phyloP scores from a whole-genome alignment of 2,113 vertebrate genomes.

The Crotalus helleri region DNA sequence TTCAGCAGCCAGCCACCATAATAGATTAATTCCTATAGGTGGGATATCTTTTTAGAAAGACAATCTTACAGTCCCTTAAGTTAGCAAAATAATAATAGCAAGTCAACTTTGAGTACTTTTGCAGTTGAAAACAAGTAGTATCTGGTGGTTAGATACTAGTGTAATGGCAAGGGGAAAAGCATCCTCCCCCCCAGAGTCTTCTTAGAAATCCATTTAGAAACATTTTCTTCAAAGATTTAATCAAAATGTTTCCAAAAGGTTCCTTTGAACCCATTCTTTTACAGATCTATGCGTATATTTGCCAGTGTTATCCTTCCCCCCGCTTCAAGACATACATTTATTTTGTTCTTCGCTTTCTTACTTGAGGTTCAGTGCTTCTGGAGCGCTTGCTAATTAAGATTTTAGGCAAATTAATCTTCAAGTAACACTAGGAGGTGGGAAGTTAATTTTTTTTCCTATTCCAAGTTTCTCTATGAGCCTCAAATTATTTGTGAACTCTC shows the following conservation, averaged over 20 bases:
- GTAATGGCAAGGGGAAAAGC: background rate
- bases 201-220: background rate
- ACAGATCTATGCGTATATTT: fast-evolving
- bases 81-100: background rate
- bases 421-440: conserved; percentile 39
- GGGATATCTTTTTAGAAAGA: background rate
- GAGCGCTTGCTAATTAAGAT: conserved; percentile 45
- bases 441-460: conserved; percentile 44
- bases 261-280: background rate
- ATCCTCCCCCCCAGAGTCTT: background rate
- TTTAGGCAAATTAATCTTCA: conserved; percentile 55
- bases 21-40: background rate
- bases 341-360: background rate
- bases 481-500: conserved; percentile 49
- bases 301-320: too few species aligned
- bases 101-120: background rate
- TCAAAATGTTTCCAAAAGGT: background rate
- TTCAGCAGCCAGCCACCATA: background rate
- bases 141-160: background rate
- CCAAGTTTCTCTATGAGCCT: conserved; percentile 32
- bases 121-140: background rate
- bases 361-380: conserved; percentile 17
- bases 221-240: background rate
- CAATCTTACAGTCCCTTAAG: background rate
- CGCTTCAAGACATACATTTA: too few species aligned